Evolutionary conservation across 1,140 invertebrate species (phyloP).

Genomic region (Temnothorax nylanderi): DNA sequence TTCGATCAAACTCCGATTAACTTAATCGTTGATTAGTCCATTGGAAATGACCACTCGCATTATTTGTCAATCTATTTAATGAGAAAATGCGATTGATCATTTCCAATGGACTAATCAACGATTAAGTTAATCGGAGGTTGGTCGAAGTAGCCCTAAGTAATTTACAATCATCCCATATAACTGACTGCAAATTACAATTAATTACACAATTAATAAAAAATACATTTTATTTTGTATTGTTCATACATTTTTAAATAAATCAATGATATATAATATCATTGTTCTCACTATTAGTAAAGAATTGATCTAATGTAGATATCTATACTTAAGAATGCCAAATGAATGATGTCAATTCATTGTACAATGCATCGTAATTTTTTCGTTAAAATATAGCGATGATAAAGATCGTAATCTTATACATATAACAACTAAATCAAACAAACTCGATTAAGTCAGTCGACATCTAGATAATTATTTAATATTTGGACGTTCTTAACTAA

Average conservation of each 20-base stretch:
- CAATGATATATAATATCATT: neutral
- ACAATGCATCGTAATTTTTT: neutral
- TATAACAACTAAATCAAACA: neutral
- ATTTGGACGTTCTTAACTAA: neutral
- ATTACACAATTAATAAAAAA: neutral
- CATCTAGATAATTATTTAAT: neutral
- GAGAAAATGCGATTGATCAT: too few species aligned
- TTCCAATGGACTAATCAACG: too few species aligned
- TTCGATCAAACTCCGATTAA: too few species aligned
- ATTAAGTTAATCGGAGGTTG: too few species aligned
- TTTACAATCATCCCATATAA: neutral
- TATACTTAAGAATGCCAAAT: neutral
- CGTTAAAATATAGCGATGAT: neutral
- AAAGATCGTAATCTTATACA: neutral
- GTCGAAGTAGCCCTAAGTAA: too few species aligned
- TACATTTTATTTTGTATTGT: neutral
- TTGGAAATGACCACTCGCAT: too few species aligned
- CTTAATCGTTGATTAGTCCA: too few species aligned
- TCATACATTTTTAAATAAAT: neutral
- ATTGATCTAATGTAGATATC: neutral
- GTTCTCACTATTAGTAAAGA: neutral
- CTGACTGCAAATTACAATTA: neutral
- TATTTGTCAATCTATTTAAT: too few species aligned
- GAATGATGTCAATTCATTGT: neutral
- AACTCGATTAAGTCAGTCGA: neutral